phyloP scores from a whole-genome alignment of 2,888 invertebrate species.

The Epsilonema sp. region DNA sequence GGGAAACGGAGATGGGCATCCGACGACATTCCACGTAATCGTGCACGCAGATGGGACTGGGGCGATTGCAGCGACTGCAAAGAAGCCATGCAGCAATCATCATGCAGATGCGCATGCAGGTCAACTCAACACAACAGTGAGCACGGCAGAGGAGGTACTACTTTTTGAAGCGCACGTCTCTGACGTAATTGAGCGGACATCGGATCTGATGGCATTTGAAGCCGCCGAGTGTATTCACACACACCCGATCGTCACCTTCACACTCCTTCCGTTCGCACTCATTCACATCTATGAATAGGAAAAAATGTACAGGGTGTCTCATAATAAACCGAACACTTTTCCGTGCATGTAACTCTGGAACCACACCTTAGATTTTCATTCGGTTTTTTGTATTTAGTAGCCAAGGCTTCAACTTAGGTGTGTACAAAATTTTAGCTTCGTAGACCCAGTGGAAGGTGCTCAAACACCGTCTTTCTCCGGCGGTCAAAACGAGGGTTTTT shows the following conservation, averaged over 20 bases:
- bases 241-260: conserved; percentile 44
- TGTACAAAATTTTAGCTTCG: too few relatives aligned
- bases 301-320: too few relatives aligned
- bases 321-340: too few relatives aligned
- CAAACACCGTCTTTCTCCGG: too few relatives aligned
- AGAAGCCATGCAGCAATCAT: conserved; percentile 2
- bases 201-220: conserved; percentile 63
- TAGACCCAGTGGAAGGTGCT: too few relatives aligned
- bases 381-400: too few relatives aligned
- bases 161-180: conserved; percentile 58
- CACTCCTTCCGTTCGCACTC: conserved; percentile 44
- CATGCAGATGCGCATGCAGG: too few relatives aligned
- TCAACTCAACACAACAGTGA: conserved; percentile 35
- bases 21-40: conserved; percentile 53
- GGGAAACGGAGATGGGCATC: conserved; percentile 60
- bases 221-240: conserved; percentile 71
- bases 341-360: too few relatives aligned
- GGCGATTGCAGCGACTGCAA: conserved; percentile 56
- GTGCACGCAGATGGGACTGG: conserved; percentile 47
- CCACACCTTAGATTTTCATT: too few relatives aligned
- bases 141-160: too few relatives aligned
- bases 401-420: too few relatives aligned
- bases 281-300: conserved; percentile 43
- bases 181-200: conserved; percentile 64
- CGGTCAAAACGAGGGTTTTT: conserved; percentile 1